Conservation (phyloP, 2,113 vertebrate genomes). For the Syngnathus typhle region DNA sequence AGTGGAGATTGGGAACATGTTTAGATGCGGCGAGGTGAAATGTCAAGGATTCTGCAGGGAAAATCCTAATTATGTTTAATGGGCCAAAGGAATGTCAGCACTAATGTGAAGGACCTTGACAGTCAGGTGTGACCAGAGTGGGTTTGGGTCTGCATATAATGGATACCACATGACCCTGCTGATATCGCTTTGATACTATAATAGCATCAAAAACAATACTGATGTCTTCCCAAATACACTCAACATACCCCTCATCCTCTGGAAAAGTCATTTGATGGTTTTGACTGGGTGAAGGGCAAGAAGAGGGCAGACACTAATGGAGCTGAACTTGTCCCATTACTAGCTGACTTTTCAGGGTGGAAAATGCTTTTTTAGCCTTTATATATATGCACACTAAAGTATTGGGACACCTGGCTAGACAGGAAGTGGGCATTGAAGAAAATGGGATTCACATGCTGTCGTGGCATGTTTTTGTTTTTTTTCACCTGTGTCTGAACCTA, state of each 20-base stretch:
- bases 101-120: constrained; percentile 50
- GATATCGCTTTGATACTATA: constrained; percentile 32
- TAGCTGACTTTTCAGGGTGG: background rate
- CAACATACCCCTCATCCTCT: constrained; percentile 4
- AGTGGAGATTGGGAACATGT: constrained; percentile 7
- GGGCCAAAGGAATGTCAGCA: constrained; percentile 29
- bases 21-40: constrained; percentile 22
- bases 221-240: constrained; percentile 34
- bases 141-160: constrained; percentile 50
- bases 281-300: constrained; percentile 5
- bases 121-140: constrained; percentile 40
- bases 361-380: background rate
- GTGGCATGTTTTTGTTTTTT: too few species aligned
- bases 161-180: constrained; percentile 41
- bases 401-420: background rate
- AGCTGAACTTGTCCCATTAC: background rate
- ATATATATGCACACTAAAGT: background rate
- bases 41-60: constrained; percentile 30
- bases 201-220: constrained; percentile 41
- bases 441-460: too few species aligned
- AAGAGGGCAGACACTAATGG: constrained; percentile 4
- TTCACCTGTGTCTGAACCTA: too few species aligned
- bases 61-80: constrained; percentile 44
- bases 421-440: too few species aligned
- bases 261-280: constrained; percentile 23